phyloP scores from a whole-genome alignment of 1,140 invertebrate species.

The Littorina saxatilis region DNA sequence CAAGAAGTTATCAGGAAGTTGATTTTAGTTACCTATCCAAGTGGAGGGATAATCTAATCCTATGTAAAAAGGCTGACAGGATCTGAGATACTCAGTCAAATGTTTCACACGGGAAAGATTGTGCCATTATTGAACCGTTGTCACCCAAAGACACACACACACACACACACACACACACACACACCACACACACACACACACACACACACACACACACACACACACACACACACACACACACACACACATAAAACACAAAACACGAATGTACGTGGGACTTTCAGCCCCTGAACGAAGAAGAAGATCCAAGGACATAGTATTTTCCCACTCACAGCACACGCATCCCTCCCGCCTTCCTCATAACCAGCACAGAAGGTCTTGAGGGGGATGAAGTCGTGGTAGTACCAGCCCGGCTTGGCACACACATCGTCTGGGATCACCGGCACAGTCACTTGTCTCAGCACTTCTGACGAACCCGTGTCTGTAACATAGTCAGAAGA shows the following conservation, averaged over 20 bases:
- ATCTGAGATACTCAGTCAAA: no score
- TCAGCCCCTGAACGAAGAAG: background rate
- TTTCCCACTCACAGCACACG: conserved; percentile 55
- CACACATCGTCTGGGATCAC: conserved; percentile 58
- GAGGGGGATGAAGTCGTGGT: conserved; percentile 49
- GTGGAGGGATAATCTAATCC: no score
- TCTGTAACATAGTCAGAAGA: conserved; percentile 40
- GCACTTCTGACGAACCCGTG: conserved; percentile 43
- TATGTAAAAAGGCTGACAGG: no score
- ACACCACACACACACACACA: background rate
- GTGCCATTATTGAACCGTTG: no score
- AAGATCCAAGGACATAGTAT: background rate
- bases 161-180: background rate
- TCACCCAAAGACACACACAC: background rate
- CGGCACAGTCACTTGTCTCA: conserved; percentile 62
- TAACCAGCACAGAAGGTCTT: conserved; percentile 68
- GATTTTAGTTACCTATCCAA: no score
- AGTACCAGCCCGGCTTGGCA: conserved; percentile 57
- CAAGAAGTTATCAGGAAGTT: no score
- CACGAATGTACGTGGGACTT: background rate
- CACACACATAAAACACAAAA: background rate
- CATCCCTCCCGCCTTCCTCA: conserved; percentile 54
- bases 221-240: background rate
- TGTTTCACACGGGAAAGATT: no score
- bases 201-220: background rate